Evolutionary conservation across 1,140 invertebrate genomes (phyloP).

Genomic region (Tetramorium simillimum): DNA sequence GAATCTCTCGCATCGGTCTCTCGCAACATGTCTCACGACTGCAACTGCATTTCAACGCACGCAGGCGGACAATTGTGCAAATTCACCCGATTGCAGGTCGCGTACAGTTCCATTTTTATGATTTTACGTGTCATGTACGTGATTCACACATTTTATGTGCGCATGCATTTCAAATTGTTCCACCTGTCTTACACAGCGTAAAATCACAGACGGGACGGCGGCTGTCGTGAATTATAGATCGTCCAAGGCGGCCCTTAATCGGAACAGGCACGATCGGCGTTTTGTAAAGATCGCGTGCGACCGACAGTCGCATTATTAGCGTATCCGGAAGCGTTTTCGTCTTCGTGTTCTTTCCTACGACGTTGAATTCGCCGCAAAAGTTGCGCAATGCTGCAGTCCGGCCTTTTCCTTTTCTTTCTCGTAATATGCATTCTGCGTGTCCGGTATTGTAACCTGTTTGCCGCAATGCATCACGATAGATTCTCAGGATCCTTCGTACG

Average conservation of each 20-base stretch:
- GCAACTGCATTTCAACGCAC: neutral
- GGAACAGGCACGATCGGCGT: neutral
- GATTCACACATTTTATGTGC: neutral
- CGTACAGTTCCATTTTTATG: neutral
- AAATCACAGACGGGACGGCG: neutral
- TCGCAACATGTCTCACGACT: neutral
- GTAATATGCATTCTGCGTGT: neutral
- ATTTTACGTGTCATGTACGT: neutral
- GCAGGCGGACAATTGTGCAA: neutral
- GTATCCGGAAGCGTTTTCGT: neutral
- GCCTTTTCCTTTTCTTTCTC: conserved; percentile 11
- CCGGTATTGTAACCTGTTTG: conserved; percentile 18
- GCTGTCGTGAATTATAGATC: neutral
- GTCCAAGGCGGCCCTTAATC: neutral
- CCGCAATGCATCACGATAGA: neutral
- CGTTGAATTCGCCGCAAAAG: neutral
- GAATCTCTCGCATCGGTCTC: neutral
- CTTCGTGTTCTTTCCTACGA: neutral
- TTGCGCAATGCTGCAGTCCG: conserved; percentile 2
- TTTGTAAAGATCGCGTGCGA: neutral
- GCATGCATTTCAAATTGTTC: neutral
- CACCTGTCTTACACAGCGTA: neutral
- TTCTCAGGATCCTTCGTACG: neutral
- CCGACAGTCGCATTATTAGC: neutral
- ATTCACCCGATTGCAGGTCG: neutral